These are phyloP conservation scores for Furcula furcula DNA, from an alignment of 2,888 invertebrate species.

Conservation along the genomic window DNA sequence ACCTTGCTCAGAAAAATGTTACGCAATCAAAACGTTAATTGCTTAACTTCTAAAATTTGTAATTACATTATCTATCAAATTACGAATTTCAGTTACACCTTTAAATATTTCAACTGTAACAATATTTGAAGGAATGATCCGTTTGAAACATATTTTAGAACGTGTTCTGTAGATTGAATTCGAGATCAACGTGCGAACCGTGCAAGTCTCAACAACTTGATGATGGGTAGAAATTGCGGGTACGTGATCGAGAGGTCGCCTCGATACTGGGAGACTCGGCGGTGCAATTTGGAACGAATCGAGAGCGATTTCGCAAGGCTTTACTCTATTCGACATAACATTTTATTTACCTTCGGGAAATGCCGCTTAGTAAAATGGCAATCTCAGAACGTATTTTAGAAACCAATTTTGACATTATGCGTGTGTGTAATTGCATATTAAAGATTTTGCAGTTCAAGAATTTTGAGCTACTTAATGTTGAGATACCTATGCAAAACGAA, in stretches of 20 bases:
- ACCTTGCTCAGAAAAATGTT: conserved; percentile 17
- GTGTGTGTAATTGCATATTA: neutral
- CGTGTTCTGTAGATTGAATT: conserved; percentile 34
- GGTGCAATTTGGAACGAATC: conserved; percentile 48
- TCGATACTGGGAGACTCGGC: conserved; percentile 37
- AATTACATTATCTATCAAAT: conserved; percentile 14
- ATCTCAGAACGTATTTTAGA: conserved; percentile 10
- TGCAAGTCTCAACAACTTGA: conserved; percentile 34
- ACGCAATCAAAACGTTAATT: conserved; percentile 20
- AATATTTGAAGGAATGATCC: conserved; percentile 10
- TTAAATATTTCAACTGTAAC: conserved; percentile 3
- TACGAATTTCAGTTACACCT: conserved; percentile 5
- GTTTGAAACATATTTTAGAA: conserved; percentile 16
- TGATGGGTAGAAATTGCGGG: conserved; percentile 38
- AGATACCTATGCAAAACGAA: too few relatives aligned
- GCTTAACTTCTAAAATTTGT: conserved; percentile 10
- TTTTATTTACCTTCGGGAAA: conserved; percentile 33
- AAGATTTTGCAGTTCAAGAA: too few relatives aligned
- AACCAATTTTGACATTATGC: conserved; percentile 25
- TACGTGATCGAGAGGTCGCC: conserved; percentile 51
- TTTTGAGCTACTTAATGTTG: too few relatives aligned
- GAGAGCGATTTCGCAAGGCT: conserved; percentile 38
- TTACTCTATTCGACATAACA: conserved; percentile 32
- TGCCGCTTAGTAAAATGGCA: conserved; percentile 20
- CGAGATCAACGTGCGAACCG: conserved; percentile 27